Evolutionary conservation across 92 coral and sea anemone genomes (phyloP), one percentile per base, ranked within the genome.

Genomic region (Palythoa heliodiscus): DNA sequence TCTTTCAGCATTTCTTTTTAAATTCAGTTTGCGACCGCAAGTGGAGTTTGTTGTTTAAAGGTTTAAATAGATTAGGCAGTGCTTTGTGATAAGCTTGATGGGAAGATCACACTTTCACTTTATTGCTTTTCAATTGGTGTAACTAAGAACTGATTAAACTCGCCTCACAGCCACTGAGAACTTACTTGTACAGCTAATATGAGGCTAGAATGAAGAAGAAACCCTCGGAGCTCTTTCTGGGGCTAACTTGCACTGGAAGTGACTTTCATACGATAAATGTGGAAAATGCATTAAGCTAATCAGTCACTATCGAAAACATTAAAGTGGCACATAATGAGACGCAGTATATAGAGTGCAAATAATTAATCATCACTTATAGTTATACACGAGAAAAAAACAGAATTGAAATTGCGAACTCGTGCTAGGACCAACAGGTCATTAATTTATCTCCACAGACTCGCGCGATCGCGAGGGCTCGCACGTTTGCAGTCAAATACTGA

Each of bases 1-100:
- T 80, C 84, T 80, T 48, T 80, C 84, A 80, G 60, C 73, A 67
- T 80, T 80, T 80, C 60, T 66, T 80, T 47, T 66, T 11, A n/a
- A 61, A 38, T 79, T n/a, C n/a, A n/a, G n/a, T 64, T 63, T 24
- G 80, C 66, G 64, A 52, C 80, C 66, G 52, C 63, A 23, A 75
- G 47, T 53, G 16, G 11, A 52, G 24, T 75, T 75, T 75, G 15
- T 15, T 25, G 80, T 52, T 75, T 75, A 75, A 75, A 75, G 12
- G 80, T 52, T 75, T 75, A 75, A 75, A 75, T 24, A 74, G 80
- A 75, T 75, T 79, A 39, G 15, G 84, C 73, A 79, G 47, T 79
- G 54, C 64, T 64, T 79, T 43, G 23, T 38, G 84, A 79, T 79
- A 79, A 63, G 39, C 73, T 48, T 20, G 61, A 75, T 52, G 60